These are phyloP conservation scores for Sinohyriopsis cumingii DNA, from an alignment of 2,888 invertebrate genomes.

Conservation along the genomic window DNA sequence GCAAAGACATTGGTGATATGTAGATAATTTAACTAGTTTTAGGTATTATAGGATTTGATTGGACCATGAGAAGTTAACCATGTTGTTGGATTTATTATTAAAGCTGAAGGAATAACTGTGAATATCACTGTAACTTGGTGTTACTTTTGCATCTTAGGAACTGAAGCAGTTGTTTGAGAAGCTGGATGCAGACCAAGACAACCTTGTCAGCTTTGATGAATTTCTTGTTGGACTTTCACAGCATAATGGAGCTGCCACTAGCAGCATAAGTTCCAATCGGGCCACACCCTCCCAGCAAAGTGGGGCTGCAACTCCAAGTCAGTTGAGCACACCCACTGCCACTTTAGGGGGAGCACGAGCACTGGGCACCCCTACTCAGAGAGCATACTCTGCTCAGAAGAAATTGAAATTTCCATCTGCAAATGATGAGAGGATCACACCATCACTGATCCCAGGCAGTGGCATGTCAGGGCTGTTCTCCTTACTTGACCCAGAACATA, in stretches of 20 bases:
- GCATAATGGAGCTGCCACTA: conserved; percentile 58
- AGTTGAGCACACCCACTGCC: conserved; percentile 10
- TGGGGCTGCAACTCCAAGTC: conserved; percentile 14
- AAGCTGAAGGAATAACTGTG: no score
- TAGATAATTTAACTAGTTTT: no score
- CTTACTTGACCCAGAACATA: conserved; percentile 62
- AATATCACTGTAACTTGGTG: neutral
- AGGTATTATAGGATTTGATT: no score
- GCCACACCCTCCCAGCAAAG: conserved; percentile 8
- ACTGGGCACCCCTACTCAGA: conserved; percentile 32
- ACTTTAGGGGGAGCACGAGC: conserved; percentile 8
- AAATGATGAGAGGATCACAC: conserved; percentile 45
- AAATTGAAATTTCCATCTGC: conserved; percentile 36
- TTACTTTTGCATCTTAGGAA: conserved; percentile 65
- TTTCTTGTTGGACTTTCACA: conserved; percentile 78
- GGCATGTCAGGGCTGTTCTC: conserved; percentile 67
- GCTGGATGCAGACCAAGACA: conserved; percentile 78
- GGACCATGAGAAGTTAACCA: no score
- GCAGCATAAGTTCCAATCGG: conserved; percentile 2
- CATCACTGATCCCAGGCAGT: conserved; percentile 51
- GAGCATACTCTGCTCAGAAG: conserved; percentile 47
- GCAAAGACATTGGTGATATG: no score
- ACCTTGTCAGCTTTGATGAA: conserved; percentile 80
- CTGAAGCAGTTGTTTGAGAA: conserved; percentile 79
- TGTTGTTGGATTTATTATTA: no score